These are phyloP conservation scores for Mormoops blainvillei DNA, from an alignment of 2,113 vertebrate genomes.

Conservation along the genomic window DNA sequence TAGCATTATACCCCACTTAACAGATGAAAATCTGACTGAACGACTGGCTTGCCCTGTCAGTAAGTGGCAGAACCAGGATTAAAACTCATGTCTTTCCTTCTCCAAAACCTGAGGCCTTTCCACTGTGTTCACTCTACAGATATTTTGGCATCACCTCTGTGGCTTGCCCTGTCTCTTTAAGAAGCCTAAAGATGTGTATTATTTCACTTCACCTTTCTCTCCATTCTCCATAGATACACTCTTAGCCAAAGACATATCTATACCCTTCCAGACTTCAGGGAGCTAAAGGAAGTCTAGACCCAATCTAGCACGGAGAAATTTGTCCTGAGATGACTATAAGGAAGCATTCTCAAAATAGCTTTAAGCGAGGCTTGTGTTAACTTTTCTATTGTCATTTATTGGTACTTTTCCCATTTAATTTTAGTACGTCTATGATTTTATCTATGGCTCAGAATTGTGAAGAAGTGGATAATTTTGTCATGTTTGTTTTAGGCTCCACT, in stretches of 20 bases:
- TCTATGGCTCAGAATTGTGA: slow-evolving; percentile 52
- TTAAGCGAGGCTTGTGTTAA: slow-evolving; percentile 35
- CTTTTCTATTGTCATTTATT: slow-evolving; percentile 56
- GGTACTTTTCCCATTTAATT: slow-evolving; percentile 66
- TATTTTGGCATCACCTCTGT: neutral
- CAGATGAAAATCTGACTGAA: slow-evolving; percentile 24
- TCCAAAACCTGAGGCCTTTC: neutral
- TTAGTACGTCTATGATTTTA: slow-evolving; percentile 59
- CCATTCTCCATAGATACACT: neutral
- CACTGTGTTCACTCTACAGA: neutral
- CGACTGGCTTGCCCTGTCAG: neutral
- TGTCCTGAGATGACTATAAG: slow-evolving; percentile 59
- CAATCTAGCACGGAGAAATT: neutral
- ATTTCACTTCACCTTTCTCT: neutral
- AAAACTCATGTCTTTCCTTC: neutral
- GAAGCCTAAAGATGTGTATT: neutral
- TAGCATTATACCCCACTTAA: neutral
- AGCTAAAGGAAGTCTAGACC: neutral
- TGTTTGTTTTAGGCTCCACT: slow-evolving; percentile 57
- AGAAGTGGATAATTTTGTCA: slow-evolving; percentile 48
- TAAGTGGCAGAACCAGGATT: neutral
- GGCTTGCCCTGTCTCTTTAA: slow-evolving; percentile 5
- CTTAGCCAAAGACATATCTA: neutral
- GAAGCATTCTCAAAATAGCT: slow-evolving; percentile 51
- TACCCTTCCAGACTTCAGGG: neutral